Evolutionary conservation across 2,888 invertebrate species (phyloP), one percentile per base, ranked within the genome.

Genomic region (Thereva unica): DNA sequence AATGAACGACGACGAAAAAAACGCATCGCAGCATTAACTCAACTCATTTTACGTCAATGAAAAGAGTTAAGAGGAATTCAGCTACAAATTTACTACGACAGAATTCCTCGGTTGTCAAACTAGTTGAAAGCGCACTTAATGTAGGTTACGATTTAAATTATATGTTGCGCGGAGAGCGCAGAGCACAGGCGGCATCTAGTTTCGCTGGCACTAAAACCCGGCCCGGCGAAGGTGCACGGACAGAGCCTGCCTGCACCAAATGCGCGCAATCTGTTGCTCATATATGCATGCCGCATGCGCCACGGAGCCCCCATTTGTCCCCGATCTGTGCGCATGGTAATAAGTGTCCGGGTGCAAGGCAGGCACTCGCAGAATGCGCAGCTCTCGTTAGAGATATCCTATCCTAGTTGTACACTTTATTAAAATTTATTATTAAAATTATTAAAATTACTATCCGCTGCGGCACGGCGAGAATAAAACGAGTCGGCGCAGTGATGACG

Each of bases 61-160:
- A 23, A 23, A 23, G 23, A 23, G 23, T 23, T 23, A 23, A 23
- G 23, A 23, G 23, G 23, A 23, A 23, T 23, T 23, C 23, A 23
- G 23, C 23, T 23, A 23, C 23, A 23, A 23, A 23, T 23, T 23
- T 23, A 23, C 23, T 23, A 23, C 23, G 23, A 23, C 23, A 23
- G 23, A 23, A 23, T 23, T 23, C 23, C 2, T 23, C 23, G 23
- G 23, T 59, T 49, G 59, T 59, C 59, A 59, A 59, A 59, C 59
- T 59, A 59, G 59, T 59, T 59, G 63, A 63, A 63, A 63, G 52
- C 23, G 23, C 49, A 50, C 49, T 63, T 50, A 63, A 63, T 63
- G 52, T 63, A 52, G 63, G 63, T 63, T 63, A 63, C 47, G 34
- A 63, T 63, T 63, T 63, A 63, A 50, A 63, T 63, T 63, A 50